Base-by-base conservation (phyloP, 2,888 invertebrate species). In the Atrina japonica region DNA sequence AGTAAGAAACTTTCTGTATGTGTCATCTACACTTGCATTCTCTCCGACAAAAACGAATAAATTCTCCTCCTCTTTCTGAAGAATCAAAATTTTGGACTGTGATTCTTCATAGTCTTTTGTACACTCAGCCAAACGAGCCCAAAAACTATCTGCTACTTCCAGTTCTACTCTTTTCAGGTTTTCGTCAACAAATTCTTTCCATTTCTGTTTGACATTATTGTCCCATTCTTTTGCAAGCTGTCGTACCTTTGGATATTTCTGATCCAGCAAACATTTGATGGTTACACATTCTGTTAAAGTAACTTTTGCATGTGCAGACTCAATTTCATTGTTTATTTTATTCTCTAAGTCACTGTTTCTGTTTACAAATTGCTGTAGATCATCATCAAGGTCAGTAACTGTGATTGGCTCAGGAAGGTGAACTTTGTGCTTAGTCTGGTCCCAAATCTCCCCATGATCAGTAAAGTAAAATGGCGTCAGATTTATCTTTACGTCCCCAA, bases 231-330 rank as follows among this genome's bases (percentile, higher is more conserved):
- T 67, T 6, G 67, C 58, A 16, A 63, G 52, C 27, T 59, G 63
- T n/a, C 71, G 56, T 0, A 58, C 63, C 23, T 56, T 29, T 50
- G n/a, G 50, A 9, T 49, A 50, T 40, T 63, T 66, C 23, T 66
- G 67, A 16, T 50, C 41, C 14, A 72, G 23, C n/a, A 63, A 55
- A 66, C 71, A 72, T 6, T 72, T 66, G 6, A 72, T 58, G 23
- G 56, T 29, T 18, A 67, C 23, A 25, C 63, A 25, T 25, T 72
- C 59, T 5, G 30, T 67, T 1, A 67, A 14, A 6, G 40, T 60
- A 21, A 67, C 40, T 30, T 63, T 47, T 27, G 71, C 71, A 58
- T 63, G 63, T 18, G 63, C 61, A 29, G 53, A 49, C 23, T 72
- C 49, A 21, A 72, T 30, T 14, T 58, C 55, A 35, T 27, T 49